Evolutionary conservation across 2,113 vertebrate genomes (phyloP), one percentile per base, ranked within the genome.

Genomic region (Solea solea): DNA sequence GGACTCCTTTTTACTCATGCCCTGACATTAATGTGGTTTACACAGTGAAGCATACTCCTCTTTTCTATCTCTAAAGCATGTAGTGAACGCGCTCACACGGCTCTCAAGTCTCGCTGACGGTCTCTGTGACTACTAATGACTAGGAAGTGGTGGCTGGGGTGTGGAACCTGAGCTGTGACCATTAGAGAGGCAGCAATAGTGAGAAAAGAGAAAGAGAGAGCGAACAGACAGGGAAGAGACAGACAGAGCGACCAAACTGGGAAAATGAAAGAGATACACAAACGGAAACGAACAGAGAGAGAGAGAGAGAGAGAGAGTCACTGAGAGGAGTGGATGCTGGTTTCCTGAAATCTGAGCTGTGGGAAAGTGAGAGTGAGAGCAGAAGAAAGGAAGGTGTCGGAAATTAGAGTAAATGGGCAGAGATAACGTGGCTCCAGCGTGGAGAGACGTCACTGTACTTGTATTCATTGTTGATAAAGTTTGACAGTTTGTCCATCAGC

Each of bases 321-420:
- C 3, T 45, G 2, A 45, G 44, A 45, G 44, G 8, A 13, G 69
- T 81, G 41, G 71, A 85, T 46, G 78, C 66, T 2, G 15, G 69
- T 50, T 86, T 86, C 72, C 77, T 77, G 81, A 85, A 84, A 88
- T 70, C 56, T 55, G 80, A 86, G 55, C 64, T 74, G 55, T 72
- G 78, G 66, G 74, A 83, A 75, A 83, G 58, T 56, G 69, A 72
- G 70, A 62, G 66, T 8, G 48, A 21, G 42, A 48, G 21, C 68
- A 5, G 14, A 40, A 64, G 46, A 41, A 27, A 58, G 53, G 41
- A 59, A 62, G 54, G 14, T 46, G 59, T 28, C 7, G 44, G 63
- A 64, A 80, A 64, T 64, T 8, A 41, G 50, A 28, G 28, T 56
- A n/a, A 56, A 56, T 15, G 34, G n/a, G 15, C 11, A 11, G 45